phyloP scores from a whole-genome alignment of 2,113 vertebrate genomes.

The Chionodraco myersi region DNA sequence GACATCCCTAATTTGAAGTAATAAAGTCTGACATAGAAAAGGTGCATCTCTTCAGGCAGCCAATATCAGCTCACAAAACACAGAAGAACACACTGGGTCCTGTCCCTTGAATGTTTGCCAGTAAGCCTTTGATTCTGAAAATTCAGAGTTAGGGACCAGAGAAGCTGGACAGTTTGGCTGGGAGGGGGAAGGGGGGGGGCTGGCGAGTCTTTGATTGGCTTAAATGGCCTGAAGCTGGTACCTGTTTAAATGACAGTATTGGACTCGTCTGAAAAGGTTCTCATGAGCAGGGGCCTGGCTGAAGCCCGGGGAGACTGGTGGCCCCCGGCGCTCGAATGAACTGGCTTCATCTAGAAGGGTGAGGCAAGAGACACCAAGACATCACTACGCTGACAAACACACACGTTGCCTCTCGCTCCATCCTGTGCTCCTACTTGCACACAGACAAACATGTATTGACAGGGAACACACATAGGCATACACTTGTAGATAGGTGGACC shows the following conservation, averaged over 20 bases:
- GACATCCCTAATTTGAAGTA: neutral
- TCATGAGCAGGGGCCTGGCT: conserved; percentile 97
- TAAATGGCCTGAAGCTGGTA: conserved; percentile 81
- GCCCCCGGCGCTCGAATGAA: conserved; percentile 86
- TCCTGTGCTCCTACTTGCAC: conserved; percentile 26
- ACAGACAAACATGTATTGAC: conserved; percentile 36
- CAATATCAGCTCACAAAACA: conserved; percentile 57
- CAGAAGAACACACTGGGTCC: conserved; percentile 38
- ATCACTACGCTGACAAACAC: conserved; percentile 64
- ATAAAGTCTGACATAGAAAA: neutral
- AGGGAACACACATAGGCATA: conserved; percentile 36
- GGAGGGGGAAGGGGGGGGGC: neutral
- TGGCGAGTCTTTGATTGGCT: conserved; percentile 64
- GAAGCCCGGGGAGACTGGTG: conserved; percentile 88
- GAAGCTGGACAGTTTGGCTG: conserved; percentile 23
- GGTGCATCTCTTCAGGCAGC: conserved; percentile 77
- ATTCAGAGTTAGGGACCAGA: conserved; percentile 35
- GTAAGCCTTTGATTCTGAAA: conserved; percentile 34
- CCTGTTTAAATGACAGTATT: conserved; percentile 95
- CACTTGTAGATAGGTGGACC: conserved; percentile 46
- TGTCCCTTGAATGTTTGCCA: conserved; percentile 22
- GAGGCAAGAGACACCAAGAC: conserved; percentile 85
- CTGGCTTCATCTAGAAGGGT: conserved; percentile 91
- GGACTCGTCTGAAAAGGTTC: conserved; percentile 99
- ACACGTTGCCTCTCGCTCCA: conserved; percentile 17